Evolutionary conservation across 2,113 vertebrate species (phyloP).

Genomic region (Paramisgurnus dabryanus): DNA sequence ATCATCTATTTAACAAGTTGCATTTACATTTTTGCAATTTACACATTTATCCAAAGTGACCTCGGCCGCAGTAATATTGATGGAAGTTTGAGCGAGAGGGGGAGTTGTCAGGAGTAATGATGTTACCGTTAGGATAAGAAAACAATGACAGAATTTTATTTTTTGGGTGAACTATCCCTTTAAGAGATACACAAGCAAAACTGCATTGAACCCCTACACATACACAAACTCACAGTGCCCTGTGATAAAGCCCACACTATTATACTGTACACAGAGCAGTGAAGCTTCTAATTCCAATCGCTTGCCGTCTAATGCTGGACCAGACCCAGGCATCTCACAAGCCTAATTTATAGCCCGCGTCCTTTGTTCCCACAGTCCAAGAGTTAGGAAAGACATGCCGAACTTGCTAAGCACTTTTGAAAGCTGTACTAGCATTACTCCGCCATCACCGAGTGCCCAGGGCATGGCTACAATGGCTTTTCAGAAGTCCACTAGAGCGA

Average conservation of each 20-base stretch:
- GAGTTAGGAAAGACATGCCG: not conserved
- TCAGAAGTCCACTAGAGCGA: slow-evolving; percentile 34
- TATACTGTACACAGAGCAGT: slow-evolving; percentile 20
- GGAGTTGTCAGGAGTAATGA: too few species aligned
- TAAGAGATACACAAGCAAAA: not conserved
- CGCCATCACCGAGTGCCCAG: slow-evolving; percentile 49
- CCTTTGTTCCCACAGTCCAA: not conserved
- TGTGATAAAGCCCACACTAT: slow-evolving; percentile 13
- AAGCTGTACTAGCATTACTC: not conserved
- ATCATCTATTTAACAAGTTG: not conserved
- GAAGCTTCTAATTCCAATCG: slow-evolving; percentile 47
- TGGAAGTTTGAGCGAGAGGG: too few species aligned
- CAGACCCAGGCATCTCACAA: slow-evolving; percentile 36
- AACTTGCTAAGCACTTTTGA: slow-evolving; percentile 2
- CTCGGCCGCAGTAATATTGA: too few species aligned
- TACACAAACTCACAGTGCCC: not conserved
- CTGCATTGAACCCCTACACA: not conserved
- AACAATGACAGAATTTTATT: not conserved
- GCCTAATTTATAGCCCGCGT: slow-evolving; percentile 6
- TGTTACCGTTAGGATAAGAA: too few species aligned
- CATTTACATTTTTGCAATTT: not conserved
- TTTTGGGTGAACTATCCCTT: not conserved
- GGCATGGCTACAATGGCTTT: slow-evolving; percentile 48
- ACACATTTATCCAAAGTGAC: too few species aligned
- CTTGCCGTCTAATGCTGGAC: slow-evolving; percentile 43